Base-by-base conservation (phyloP, 2,888 invertebrate species). In the Nomada fabriciana region DNA sequence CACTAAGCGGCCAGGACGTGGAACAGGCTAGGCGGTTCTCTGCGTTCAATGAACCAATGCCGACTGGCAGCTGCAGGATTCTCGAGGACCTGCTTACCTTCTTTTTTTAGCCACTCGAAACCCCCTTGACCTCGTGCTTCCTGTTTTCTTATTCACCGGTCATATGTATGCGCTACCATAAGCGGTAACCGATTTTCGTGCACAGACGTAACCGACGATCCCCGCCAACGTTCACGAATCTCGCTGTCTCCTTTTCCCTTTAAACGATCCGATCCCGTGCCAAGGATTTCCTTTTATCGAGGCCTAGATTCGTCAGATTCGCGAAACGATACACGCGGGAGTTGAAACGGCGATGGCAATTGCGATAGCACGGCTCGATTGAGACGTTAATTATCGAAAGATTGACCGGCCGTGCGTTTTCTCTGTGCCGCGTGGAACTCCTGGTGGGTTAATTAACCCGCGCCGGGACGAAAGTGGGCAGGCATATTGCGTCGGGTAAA, bases 61-160 rank as follows among this genome's bases (percentile, higher is more conserved):
- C 83, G 88, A 85, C 78, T 80, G 80, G 81, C 88, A 88, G 88
- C 87, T 88, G 87, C 86, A 83, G 80, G 78, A 87, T 82, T 85
- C 84, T 86, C 87, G 77, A 88, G 86, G 88, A 88, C 86, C 80
- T 79, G 82, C 73, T 43, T 52, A 68, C 63, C 59, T 65, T 68
- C 50, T 59, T 60, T 57, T 63, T 74, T 57, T 64, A 76, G n/a
- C 52, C 10, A 42, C 77, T 57, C 61, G 75, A 71, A 47, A 73
- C 77, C 86, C 85, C 76, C 83, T 87, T 75, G 77, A 83, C 79
- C 83, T 73, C 75, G 60, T 71, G 74, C 65, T 70, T 68, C 71
- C 71, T 60, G 75, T 79, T 79, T 82, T 70, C 83, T 79, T 71
- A 61, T 73, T 60, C 63, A 53, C 65, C 63, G 47, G 47, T 47